Base-by-base conservation (phyloP, 2,797 vertebrate genomes). In the Sebastes oblongus region DNA sequence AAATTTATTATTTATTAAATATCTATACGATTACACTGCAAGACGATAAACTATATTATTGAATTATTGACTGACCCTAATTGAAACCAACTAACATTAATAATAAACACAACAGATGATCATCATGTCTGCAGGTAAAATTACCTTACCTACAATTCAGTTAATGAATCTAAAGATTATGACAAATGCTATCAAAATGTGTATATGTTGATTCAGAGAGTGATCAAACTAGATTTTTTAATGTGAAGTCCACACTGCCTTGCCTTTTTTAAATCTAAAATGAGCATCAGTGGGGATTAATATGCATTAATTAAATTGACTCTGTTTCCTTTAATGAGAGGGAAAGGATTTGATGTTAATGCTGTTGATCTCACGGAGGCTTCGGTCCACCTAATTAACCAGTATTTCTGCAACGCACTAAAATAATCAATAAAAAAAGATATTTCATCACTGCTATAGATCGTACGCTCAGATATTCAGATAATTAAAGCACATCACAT, bases 221-320 rank as follows among this genome's bases (percentile, higher is more conserved):
- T 36, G 56, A 93, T 94, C 85, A 92, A 87, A 91, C 85, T 79
- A 25, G 14, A 66, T 84, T 78, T 86, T 88, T 89, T 90, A 87
- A 90, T 93, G 82, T 92, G 89, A 94, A 90, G 84, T 88, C 70
- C 75, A 82, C 74, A 78, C 83, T 67, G 87, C 74, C 75, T 65
- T 92, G 94, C 92, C 95, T 96, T 95, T 89, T 83, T 66, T 60
- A 60, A 92, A 96, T 94, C 95, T 95, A 94, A 97, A 97, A 97
- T 97, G 96, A 97, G 97, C 97, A 97, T 97, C 96, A 96, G 95
- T 94, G 90, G 92, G 96, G 96, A 98, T 98, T 98, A 98, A 97
- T 97, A 96, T 95, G 96, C 95, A 97, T 97, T 98, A 98, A 98
- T 98, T 98, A 97, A 97, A 97, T 97, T 96, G 96, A 97, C 96